phyloP scores from a whole-genome alignment of 2,113 vertebrate species.

The Diglossa brunneiventris region DNA sequence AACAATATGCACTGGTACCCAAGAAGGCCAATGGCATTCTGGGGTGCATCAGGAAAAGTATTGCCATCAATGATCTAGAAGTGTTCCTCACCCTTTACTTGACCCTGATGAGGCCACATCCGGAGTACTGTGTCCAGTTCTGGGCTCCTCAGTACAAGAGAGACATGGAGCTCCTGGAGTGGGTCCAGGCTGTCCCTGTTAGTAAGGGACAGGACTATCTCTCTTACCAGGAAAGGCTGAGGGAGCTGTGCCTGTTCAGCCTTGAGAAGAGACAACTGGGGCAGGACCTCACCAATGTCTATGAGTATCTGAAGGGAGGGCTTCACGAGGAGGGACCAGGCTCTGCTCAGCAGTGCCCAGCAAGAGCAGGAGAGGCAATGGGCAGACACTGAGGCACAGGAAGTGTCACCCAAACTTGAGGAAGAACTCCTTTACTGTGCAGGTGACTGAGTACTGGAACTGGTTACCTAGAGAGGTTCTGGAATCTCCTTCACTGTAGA shows the following conservation, averaged over 20 bases:
- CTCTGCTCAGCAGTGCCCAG: background rate
- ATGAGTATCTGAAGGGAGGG: background rate
- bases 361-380: rapidly evolving
- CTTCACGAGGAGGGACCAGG: background rate
- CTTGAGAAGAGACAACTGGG: background rate
- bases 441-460: background rate
- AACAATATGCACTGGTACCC: background rate
- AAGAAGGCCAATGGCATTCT: background rate
- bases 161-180: background rate
- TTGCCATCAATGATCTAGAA: background rate
- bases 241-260: background rate
- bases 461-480: background rate
- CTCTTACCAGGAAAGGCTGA: background rate
- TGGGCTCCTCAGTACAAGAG: background rate
- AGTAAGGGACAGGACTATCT: background rate
- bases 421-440: background rate
- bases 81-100: background rate
- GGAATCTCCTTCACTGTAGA: background rate
- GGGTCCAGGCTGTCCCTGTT: no score
- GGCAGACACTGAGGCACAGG: background rate
- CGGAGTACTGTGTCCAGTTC: background rate
- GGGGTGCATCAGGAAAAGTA: background rate
- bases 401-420: rapidly evolving
- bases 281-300: background rate
- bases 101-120: background rate